Percentiles rank a stretch among this genome's conserved stretches.
Evolutionary conservation across 2,113 vertebrate genomes (phyloP).

Genomic region (Peromyscus maniculatus): DNA sequence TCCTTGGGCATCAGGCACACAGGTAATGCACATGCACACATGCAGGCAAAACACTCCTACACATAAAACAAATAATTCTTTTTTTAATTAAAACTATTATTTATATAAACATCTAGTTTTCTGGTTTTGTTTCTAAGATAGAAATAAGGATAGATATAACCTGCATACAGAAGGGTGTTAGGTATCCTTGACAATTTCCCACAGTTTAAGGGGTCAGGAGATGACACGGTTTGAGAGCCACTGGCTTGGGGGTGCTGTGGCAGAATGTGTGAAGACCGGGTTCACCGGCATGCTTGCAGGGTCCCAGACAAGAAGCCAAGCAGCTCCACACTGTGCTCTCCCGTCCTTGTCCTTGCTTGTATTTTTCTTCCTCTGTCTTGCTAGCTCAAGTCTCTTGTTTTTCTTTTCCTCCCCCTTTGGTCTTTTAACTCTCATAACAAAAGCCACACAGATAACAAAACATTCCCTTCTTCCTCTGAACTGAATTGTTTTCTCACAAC

Average conservation of each 20-base stretch:
- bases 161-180: neutral
- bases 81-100: neutral
- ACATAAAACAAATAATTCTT: neutral
- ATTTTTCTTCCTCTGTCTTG: neutral
- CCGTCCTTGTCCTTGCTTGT: neutral
- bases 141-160: neutral
- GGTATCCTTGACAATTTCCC: neutral
- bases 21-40: neutral
- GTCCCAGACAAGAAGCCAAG: neutral
- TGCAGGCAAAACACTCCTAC: neutral
- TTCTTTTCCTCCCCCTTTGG: neutral
- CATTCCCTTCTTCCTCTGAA: constrained; percentile 1
- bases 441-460: neutral
- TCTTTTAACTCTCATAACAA: constrained; percentile 39
- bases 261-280: neutral
- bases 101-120: neutral
- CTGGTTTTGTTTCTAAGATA: constrained; percentile 11
- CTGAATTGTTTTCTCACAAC: constrained; percentile 9
- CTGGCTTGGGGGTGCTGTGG: neutral
- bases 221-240: neutral
- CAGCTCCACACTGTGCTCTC: neutral
- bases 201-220: neutral
- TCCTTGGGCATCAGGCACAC: neutral
- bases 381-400: neutral
- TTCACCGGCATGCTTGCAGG: fast-evolving